Evolutionary conservation across 2,113 vertebrate genomes (phyloP), one percentile per base, ranked within the genome.

Genomic region (Amphilophus citrinellus): DNA sequence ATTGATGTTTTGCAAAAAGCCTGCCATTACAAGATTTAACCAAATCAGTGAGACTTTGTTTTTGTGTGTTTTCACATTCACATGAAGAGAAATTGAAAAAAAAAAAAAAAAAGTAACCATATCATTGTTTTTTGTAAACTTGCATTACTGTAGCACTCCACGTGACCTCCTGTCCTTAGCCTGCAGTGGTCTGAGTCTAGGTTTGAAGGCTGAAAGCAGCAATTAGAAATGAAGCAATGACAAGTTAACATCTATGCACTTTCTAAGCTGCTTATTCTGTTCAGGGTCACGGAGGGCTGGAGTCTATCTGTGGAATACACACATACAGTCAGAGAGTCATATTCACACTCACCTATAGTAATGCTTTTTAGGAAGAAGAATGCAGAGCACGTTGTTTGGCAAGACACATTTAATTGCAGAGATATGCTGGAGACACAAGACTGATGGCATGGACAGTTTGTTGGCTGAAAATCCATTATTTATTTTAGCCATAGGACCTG

Each of bases 201-300:
- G 20, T 84, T 71, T 85, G 75, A 89, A 82, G 61, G 80, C 78
- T 87, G 59, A 80, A 79, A 77, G 78, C 66, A 60, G 14, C 30
- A 44, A 79, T 59, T 82, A 35, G 62, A 84, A 61, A 85, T 81
- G 44, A 83, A 89, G 47, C 57, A 61, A 61, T 47, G 30, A 56
- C 61, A 82, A 82, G 81, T 82, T 85, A 37, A 63, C 80, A 79
- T 77, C 65, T 17, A 86, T 84, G 75, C 58, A 61, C 78, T 84
- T 84, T 65, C 57, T 84, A 88, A 89, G 80, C 61, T 1, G 79
- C 81, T 84, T 86, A 80, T 61, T 59, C 65, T 76, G 61, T 79
- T 85, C 62, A 75, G 75, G 78, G 77, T 84, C 66, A 79, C 2
- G 7, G 22, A 77, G 68, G 53, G 18, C 80, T 6, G 2, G 6